A percentile compares a stretch with the other conserved stretches of the same genome.
These are phyloP conservation scores for Ennomos fuscantarius DNA, from an alignment of 2,888 invertebrate genomes.

Conservation along the genomic window DNA sequence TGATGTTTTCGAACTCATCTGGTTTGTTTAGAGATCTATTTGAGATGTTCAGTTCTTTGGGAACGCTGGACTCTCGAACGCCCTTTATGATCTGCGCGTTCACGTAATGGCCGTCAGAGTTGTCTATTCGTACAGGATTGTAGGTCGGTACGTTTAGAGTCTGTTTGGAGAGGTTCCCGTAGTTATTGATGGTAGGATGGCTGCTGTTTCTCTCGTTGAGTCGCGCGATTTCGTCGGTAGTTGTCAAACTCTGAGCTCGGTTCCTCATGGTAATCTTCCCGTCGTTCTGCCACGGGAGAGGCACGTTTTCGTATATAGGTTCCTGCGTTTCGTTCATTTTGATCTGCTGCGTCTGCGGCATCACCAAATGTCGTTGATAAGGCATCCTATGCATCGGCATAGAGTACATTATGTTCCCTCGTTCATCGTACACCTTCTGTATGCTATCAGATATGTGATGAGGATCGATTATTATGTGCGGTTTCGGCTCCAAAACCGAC, in stretches of 20 bases:
- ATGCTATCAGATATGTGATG: conserved; percentile 85
- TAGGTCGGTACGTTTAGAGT: conserved; percentile 49
- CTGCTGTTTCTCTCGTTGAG: conserved; percentile 73
- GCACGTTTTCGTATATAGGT: conserved; percentile 93
- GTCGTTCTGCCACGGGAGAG: conserved; percentile 86
- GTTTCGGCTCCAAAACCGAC: conserved; percentile 83
- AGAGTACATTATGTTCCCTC: conserved; percentile 87
- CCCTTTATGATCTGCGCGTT: conserved; percentile 79
- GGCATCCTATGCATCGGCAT: conserved; percentile 83
- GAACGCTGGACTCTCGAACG: conserved; percentile 69
- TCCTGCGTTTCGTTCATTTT: conserved; percentile 82
- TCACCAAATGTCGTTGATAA: conserved; percentile 76
- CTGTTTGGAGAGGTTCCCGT: conserved; percentile 50
- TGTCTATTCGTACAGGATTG: conserved; percentile 52
- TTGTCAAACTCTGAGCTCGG: conserved; percentile 89
- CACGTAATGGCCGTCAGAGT: conserved; percentile 69
- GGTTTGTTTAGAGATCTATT: conserved; percentile 57
- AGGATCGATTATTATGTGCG: conserved; percentile 84
- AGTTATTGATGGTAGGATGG: conserved; percentile 64
- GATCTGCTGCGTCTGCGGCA: conserved; percentile 78
- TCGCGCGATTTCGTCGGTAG: conserved; percentile 87
- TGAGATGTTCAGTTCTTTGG: conserved; percentile 62
- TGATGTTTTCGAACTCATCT: conserved; percentile 63
- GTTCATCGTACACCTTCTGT: conserved; percentile 86
- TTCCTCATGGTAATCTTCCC: conserved; percentile 62